phyloP scores from a whole-genome alignment of 2,113 vertebrate genomes.

The Hydrochoerus hydrochaeris region DNA sequence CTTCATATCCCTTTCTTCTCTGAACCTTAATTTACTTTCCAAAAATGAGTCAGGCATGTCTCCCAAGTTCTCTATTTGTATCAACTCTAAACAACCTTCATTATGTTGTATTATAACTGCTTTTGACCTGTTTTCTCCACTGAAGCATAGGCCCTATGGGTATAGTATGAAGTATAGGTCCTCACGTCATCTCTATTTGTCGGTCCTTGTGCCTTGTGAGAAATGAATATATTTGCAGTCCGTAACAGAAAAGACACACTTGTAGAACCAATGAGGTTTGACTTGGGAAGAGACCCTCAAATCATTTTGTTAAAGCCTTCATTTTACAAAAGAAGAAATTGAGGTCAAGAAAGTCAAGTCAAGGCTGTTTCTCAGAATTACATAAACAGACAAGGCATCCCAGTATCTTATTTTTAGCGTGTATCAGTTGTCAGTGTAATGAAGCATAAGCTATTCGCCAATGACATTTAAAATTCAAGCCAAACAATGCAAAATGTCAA shows the following conservation, averaged over 20 bases:
- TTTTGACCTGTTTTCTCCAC: neutral
- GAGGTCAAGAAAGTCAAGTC: slow-evolving; percentile 13
- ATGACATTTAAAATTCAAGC: slow-evolving; percentile 60
- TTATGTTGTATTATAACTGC: neutral
- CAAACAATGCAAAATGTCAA: slow-evolving; percentile 58
- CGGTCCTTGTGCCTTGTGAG: neutral
- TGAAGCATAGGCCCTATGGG: neutral
- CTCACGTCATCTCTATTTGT: neutral
- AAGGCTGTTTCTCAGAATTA: slow-evolving; percentile 59
- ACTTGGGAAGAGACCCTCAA: neutral
- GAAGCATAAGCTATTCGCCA: slow-evolving; percentile 61
- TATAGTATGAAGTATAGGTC: too few species aligned
- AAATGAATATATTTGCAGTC: neutral
- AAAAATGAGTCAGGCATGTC: neutral
- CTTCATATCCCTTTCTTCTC: neutral
- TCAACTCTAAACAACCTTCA: neutral
- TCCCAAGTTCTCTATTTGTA: neutral
- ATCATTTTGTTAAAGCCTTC: neutral
- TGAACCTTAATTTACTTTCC: neutral
- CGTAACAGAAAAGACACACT: neutral
- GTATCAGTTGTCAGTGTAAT: slow-evolving; percentile 51
- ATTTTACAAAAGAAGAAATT: slow-evolving; percentile 43
- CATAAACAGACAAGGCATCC: slow-evolving; percentile 34
- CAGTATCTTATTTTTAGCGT: slow-evolving; percentile 69
- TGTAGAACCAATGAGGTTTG: neutral